Base-by-base conservation (phyloP, 2,888 invertebrate genomes). In the Cerastoderma edule region DNA sequence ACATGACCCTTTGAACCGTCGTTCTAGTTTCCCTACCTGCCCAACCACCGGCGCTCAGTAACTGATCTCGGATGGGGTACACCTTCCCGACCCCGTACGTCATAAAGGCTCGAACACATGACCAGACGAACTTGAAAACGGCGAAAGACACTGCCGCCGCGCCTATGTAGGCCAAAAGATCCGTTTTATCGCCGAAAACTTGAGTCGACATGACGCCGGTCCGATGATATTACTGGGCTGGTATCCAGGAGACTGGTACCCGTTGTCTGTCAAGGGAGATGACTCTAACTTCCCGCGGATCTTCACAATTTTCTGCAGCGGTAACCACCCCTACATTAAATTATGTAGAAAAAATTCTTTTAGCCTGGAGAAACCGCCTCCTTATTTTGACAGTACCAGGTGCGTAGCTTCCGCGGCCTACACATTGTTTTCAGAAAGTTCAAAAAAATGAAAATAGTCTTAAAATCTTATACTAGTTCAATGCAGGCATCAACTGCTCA, bases 21-120 rank as follows among this genome's bases (percentile, higher is more conserved):
- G n/a, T n/a, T n/a, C n/a, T n/a, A n/a, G n/a, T n/a, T n/a, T n/a
- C 46, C 78, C 4, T 63, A 81, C 81, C 81, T 73, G 81, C 81
- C 81, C 81, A 81, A 24, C 69, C 64, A 16, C 81, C 81, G 8
- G 71, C 30, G 22, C 57, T 60, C 27, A 67, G 35, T 5, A 81
- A 46, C 50, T 70, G 67, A 5, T 27, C 44, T n/a, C 71, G 73
- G 24, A 70, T 30, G 32, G 70, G 53, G 4, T 46, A 22, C 39
- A 54, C 13, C 35, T 56, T 70, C 5, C 67, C 53, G 0, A 75
- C 16, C 1, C 71, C 50, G 30, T 54, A 73, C 8, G 71, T 46
- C 27, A 67, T 33, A 19, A 78, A 48, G 1, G 63, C 69, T 63
- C 64, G 73, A 19, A 75, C 13, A 27, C 72, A 24, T 1, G 78